phyloP scores from a whole-genome alignment of 1,140 invertebrate genomes.

The Zaprionus gabonicus region DNA sequence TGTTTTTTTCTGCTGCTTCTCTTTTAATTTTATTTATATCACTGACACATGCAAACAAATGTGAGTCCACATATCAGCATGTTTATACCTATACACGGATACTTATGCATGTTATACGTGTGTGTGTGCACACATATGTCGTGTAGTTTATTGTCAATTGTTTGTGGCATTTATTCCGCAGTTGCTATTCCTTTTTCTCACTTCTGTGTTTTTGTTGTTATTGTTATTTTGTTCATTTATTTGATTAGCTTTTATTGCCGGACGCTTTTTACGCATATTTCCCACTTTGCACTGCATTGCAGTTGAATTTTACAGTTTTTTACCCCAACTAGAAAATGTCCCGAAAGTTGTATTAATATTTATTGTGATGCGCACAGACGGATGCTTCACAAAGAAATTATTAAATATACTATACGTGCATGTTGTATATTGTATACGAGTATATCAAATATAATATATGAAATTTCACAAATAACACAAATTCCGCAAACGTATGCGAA shows the following conservation, averaged over 20 bases:
- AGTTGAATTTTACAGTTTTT: constrained; percentile 1
- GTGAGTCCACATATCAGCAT: constrained; percentile 17
- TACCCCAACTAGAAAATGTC: neutral
- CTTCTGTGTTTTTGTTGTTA: neutral
- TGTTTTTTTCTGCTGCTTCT: constrained; percentile 12
- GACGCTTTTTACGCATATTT: constrained; percentile 28
- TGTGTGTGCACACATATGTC: constrained; percentile 39
- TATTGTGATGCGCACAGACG: constrained; percentile 1
- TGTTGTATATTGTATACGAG: neutral
- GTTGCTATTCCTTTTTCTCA: constrained; percentile 54
- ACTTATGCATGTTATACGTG: constrained; percentile 7
- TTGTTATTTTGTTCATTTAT: constrained; percentile 31
- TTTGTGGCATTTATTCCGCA: constrained; percentile 58
- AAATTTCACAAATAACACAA: neutral
- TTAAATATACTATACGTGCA: neutral
- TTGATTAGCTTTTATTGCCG: constrained; percentile 54
- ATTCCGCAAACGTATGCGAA: neutral
- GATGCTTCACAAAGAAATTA: constrained; percentile 6
- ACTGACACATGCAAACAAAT: constrained; percentile 60
- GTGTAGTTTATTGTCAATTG: constrained; percentile 60
- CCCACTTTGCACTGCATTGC: constrained; percentile 23
- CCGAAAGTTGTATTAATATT: constrained; percentile 5
- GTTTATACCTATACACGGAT: constrained; percentile 22
- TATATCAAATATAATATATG: neutral
- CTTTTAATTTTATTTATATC: constrained; percentile 56